Conservation (phyloP, 2,797 vertebrate genomes). For the Girardinus metallicus region DNA sequence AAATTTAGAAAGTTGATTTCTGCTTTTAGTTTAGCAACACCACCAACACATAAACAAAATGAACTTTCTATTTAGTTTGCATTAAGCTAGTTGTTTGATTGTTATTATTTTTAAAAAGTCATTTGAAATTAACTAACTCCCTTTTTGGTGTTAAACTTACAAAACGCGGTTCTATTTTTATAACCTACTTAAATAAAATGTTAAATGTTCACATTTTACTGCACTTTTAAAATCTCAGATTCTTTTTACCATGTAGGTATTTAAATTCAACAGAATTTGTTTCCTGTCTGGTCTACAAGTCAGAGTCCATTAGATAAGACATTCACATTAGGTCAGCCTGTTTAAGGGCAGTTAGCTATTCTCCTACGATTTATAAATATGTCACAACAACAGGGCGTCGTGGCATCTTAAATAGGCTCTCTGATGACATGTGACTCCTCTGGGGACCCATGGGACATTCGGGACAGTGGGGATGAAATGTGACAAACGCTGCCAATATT, state of each 20-base stretch:
- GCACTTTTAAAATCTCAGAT: neutral
- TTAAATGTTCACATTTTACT: neutral
- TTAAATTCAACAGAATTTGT: neutral
- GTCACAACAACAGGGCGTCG: slow-evolving; percentile 74
- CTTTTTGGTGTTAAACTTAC: neutral
- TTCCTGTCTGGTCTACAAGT: slow-evolving; percentile 4
- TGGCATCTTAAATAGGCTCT: slow-evolving; percentile 73
- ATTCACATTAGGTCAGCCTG: slow-evolving; percentile 21
- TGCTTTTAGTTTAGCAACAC: neutral
- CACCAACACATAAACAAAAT: neutral
- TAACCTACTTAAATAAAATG: neutral
- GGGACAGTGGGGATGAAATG: slow-evolving; percentile 66
- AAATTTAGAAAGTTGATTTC: neutral
- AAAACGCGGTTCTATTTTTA: neutral
- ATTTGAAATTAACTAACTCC: neutral
- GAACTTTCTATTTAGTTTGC: neutral
- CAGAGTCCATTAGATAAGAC: slow-evolving; percentile 22
- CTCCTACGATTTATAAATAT: slow-evolving; percentile 65
- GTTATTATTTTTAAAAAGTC: neutral
- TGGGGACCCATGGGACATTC: slow-evolving; percentile 57
- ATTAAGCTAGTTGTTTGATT: neutral
- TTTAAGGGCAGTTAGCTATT: slow-evolving; percentile 46
- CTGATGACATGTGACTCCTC: slow-evolving; percentile 75
- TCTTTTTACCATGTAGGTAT: neutral
- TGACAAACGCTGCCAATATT: slow-evolving; percentile 73